These are phyloP conservation scores for Coenonympha arcania DNA, from an alignment of 2,888 invertebrate genomes.

Conservation along the genomic window DNA sequence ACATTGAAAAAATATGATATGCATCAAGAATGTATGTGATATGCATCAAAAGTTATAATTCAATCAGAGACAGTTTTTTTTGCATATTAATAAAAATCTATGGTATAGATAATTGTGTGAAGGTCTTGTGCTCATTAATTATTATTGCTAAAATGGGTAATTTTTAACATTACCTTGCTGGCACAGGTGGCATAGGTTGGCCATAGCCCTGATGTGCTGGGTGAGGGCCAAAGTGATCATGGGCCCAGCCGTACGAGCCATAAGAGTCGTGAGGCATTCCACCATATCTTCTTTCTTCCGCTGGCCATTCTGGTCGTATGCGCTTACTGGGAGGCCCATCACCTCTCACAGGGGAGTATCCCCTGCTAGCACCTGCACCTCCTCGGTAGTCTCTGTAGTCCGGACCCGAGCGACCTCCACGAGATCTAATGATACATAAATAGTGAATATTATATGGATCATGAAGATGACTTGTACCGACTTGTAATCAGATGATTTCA, in stretches of 20 bases:
- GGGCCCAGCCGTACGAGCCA: conserved; percentile 72
- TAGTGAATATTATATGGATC: too few relatives aligned
- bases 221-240: conserved; percentile 73
- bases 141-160: not conserved
- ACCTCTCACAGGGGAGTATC: conserved; percentile 83
- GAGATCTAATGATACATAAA: conserved; percentile 41
- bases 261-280: conserved; percentile 70
- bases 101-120: too few relatives aligned
- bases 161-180: conserved; percentile 60
- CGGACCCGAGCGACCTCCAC: conserved; percentile 81
- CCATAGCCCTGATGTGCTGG: conserved; percentile 77
- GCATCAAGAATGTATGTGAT: too few relatives aligned
- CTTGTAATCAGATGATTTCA: too few relatives aligned
- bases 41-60: too few relatives aligned
- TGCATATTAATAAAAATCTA: too few relatives aligned
- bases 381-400: conserved; percentile 85
- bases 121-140: too few relatives aligned
- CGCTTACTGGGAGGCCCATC: conserved; percentile 85
- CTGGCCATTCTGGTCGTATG: conserved; percentile 81
- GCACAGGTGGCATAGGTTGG: conserved; percentile 71
- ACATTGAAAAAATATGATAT: too few relatives aligned
- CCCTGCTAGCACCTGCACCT: conserved; percentile 78
- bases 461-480: too few relatives aligned
- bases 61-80: too few relatives aligned
- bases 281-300: conserved; percentile 68